Conservation (phyloP, 1,140 invertebrate species). For the Calephelis nemesis region DNA sequence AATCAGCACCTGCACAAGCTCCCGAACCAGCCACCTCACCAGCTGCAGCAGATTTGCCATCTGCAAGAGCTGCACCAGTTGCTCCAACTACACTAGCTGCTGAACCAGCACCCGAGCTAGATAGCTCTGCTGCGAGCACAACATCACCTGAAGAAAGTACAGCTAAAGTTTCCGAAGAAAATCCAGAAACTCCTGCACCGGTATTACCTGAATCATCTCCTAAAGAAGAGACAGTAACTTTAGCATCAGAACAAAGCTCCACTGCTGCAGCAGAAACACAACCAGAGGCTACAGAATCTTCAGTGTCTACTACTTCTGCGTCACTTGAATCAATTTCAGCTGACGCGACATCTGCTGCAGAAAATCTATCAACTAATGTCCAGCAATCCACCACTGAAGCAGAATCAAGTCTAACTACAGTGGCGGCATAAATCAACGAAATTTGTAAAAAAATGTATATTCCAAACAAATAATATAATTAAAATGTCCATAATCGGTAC, state of each 20-base stretch:
- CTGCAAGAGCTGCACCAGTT: not conserved
- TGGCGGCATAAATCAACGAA: slow-evolving; percentile 27
- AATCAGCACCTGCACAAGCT: slow-evolving; percentile 2
- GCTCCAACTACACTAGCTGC: not conserved
- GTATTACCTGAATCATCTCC: slow-evolving; percentile 31
- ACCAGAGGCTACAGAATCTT: slow-evolving; percentile 29
- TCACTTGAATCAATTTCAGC: not conserved
- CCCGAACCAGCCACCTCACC: not conserved
- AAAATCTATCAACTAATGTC: slow-evolving; percentile 25
- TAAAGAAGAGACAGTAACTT: slow-evolving; percentile 18
- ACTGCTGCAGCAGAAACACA: slow-evolving; percentile 3
- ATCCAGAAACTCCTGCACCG: slow-evolving; percentile 6
- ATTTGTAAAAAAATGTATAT: not conserved
- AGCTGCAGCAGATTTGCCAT: slow-evolving; percentile 1
- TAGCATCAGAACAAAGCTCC: slow-evolving; percentile 34
- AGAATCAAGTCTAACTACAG: slow-evolving; percentile 28
- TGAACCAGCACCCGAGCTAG: not conserved
- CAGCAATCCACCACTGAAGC: slow-evolving; percentile 23
- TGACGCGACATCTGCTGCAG: not conserved
- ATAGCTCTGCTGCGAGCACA: not conserved
- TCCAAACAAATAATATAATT: slow-evolving; percentile 4
- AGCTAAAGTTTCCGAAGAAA: slow-evolving; percentile 12
- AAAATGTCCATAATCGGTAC: slow-evolving; percentile 6
- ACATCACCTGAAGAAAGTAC: not conserved
- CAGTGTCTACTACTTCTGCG: slow-evolving; percentile 11